Conservation (phyloP, 2,888 invertebrate genomes). For the Bembecia ichneumoniformis region DNA sequence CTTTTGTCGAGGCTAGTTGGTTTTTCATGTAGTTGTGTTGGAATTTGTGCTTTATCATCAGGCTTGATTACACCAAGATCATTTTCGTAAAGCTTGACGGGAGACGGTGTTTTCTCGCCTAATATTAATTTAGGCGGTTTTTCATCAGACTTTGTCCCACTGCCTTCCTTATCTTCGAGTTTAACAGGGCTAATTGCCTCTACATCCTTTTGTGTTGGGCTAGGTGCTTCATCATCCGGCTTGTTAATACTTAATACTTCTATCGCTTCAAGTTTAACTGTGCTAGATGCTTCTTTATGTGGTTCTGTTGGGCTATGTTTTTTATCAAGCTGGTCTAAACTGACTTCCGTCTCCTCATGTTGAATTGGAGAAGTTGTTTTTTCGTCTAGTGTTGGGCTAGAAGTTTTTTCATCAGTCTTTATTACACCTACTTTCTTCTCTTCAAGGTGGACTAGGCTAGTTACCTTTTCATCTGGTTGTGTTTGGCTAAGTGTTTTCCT, state of each 20-base stretch:
- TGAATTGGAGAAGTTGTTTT: background rate
- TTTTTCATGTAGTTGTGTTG: background rate
- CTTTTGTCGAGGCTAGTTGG: background rate
- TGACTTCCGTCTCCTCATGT: slow-evolving; percentile 2
- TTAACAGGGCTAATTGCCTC: slow-evolving; percentile 1
- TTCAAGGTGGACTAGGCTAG: background rate
- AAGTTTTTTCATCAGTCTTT: background rate
- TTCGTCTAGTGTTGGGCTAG: background rate
- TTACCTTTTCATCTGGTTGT: background rate
- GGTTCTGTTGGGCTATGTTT: background rate
- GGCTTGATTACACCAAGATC: background rate
- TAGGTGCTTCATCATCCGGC: slow-evolving; percentile 7
- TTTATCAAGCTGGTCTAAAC: background rate
- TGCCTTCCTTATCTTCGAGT: background rate
- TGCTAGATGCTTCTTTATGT: background rate
- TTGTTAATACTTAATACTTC: background rate
- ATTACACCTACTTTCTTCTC: background rate
- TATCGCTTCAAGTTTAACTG: background rate
- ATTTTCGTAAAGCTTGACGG: background rate
- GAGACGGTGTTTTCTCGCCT: background rate
- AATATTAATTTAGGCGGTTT: background rate
- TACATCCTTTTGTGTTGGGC: slow-evolving; percentile 1
- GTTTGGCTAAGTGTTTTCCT: slow-evolving; percentile 4
- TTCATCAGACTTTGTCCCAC: background rate
- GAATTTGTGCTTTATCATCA: slow-evolving; percentile 3